These are phyloP conservation scores for Istiophorus platypterus DNA, from an alignment of 2,113 vertebrate genomes.

Conservation along the genomic window DNA sequence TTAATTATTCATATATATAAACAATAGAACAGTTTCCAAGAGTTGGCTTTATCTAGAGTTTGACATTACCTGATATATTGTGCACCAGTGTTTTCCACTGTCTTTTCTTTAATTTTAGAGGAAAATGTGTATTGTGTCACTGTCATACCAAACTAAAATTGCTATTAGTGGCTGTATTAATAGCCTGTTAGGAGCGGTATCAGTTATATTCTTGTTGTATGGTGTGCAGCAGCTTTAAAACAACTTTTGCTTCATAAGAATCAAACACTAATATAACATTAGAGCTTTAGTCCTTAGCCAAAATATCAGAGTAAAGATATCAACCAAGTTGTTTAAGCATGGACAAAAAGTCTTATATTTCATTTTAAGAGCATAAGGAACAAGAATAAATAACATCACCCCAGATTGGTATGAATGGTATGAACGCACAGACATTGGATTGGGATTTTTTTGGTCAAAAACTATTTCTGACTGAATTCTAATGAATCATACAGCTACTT, in stretches of 20 bases:
- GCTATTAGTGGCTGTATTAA: not conserved
- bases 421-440: too few relatives aligned
- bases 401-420: too few relatives aligned
- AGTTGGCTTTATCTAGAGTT: too few relatives aligned
- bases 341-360: not conserved
- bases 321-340: not conserved
- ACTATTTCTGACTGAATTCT: too few relatives aligned
- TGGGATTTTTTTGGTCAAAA: too few relatives aligned
- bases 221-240: not conserved
- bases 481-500: too few relatives aligned
- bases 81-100: too few relatives aligned
- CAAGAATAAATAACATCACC: too few relatives aligned
- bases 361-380: too few relatives aligned
- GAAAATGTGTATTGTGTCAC: not conserved
- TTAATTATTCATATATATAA: too few relatives aligned
- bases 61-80: too few relatives aligned
- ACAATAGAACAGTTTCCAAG: too few relatives aligned
- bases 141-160: constrained; percentile 1
- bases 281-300: not conserved
- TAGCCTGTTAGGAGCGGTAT: not conserved
- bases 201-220: not conserved
- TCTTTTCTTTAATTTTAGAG: not conserved
- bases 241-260: not conserved
- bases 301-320: not conserved
- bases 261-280: not conserved